Evolutionary conservation across 1,140 invertebrate species (phyloP).

Genomic region (Phenacoccus solenopsis): DNA sequence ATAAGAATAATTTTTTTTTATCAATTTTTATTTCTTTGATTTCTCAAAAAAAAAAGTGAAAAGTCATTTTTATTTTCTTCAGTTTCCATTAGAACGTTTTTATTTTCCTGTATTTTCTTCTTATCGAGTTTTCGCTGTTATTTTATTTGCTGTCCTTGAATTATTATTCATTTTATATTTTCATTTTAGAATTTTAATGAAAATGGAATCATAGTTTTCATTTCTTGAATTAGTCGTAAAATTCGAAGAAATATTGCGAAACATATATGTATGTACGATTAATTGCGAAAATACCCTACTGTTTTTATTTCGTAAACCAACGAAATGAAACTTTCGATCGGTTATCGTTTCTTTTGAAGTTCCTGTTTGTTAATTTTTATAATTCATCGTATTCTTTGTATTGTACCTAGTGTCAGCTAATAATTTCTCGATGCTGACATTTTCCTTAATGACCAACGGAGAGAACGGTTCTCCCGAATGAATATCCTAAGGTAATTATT

Average conservation of each 20-base stretch:
- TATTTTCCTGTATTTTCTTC: too few species aligned
- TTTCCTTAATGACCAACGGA: background rate
- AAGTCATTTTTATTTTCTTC: background rate
- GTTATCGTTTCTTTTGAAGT: background rate
- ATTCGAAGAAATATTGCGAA: background rate
- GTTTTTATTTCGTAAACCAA: background rate
- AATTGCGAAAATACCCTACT: too few species aligned
- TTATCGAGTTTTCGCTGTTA: background rate
- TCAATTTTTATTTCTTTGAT: too few species aligned
- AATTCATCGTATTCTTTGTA: background rate
- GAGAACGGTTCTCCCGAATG: background rate
- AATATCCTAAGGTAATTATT: background rate
- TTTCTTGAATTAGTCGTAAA: background rate
- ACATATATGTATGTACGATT: background rate
- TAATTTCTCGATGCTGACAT: background rate
- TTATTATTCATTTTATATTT: background rate
- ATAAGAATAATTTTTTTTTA: too few species aligned
- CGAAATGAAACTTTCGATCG: background rate
- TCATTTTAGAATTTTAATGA: background rate
- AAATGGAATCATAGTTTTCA: background rate
- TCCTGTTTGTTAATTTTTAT: constrained; percentile 3
- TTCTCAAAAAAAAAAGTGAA: too few species aligned
- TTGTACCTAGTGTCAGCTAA: background rate
- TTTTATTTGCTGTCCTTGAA: background rate
- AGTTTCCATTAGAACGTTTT: too few species aligned